Conservation (phyloP, 2,888 invertebrate species). For the Acheta domesticus region DNA sequence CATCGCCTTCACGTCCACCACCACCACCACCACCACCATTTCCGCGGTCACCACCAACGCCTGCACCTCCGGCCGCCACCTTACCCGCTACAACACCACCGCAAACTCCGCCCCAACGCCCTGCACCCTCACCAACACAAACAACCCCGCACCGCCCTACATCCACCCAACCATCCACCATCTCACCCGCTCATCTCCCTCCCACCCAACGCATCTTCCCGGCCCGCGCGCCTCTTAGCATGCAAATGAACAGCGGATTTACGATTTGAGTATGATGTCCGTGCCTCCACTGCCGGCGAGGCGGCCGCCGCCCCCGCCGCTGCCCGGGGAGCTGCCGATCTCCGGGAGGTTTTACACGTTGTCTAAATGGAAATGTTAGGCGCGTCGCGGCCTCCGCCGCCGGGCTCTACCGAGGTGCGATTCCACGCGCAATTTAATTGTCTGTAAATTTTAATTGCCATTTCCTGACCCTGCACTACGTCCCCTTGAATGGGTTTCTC, state of each 20-base stretch:
- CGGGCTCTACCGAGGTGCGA: background rate
- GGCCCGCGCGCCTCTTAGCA: background rate
- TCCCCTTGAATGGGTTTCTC: background rate
- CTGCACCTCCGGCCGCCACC: no score
- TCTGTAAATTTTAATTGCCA: constrained; percentile 7
- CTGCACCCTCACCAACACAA: no score
- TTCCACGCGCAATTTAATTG: background rate
- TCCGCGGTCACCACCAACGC: no score
- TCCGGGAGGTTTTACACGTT: background rate
- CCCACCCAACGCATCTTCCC: background rate
- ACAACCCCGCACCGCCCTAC: no score
- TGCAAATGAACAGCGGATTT: background rate
- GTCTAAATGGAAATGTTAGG: constrained; percentile 18
- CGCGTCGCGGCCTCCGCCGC: background rate
- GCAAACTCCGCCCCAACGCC: no score
- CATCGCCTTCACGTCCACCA: no score
- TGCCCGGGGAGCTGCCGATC: background rate
- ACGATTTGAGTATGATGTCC: constrained; percentile 1
- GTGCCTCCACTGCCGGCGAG: background rate
- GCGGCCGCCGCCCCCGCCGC: background rate
- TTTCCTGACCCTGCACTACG: background rate
- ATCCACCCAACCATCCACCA: no score
- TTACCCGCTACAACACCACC: no score
- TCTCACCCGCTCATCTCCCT: background rate
- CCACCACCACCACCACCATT: no score